Evolutionary conservation across 2,113 vertebrate genomes (phyloP).

Genomic region (Prinia subflava): DNA sequence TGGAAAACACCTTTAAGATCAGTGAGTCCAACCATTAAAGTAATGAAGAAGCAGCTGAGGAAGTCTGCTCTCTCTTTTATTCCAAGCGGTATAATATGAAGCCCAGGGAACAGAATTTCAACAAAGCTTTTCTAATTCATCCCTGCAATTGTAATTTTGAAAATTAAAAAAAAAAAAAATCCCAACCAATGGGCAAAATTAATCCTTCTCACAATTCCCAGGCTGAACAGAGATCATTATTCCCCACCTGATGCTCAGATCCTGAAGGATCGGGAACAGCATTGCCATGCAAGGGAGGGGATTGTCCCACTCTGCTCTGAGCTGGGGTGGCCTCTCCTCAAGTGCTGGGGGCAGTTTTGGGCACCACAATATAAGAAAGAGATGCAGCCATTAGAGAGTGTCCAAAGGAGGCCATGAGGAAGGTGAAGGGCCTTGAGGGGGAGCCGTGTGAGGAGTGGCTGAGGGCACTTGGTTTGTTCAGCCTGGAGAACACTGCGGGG

Average conservation of each 20-base stretch:
- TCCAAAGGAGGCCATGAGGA: background rate
- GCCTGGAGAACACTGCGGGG: background rate
- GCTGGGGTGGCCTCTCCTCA: background rate
- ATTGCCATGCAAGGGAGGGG: background rate
- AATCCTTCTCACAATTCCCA: background rate
- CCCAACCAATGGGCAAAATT: background rate
- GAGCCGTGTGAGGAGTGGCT: background rate
- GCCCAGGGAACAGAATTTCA: background rate
- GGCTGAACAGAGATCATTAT: background rate
- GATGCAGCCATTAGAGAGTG: background rate
- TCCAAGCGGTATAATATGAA: background rate
- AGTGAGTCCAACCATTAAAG: background rate
- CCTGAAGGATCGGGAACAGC: background rate
- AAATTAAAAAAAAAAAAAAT: background rate
- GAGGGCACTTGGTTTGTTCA: background rate
- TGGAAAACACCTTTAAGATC: background rate
- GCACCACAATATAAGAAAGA: fast-evolving
- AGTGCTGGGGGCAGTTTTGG: background rate
- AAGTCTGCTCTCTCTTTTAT: background rate
- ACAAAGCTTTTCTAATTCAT: constrained; percentile 14
- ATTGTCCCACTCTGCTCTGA: background rate
- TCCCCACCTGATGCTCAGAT: background rate
- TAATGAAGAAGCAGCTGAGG: background rate
- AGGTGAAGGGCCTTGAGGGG: background rate
- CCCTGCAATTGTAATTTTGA: constrained; percentile 11